Conservation (phyloP, 2,113 vertebrate genomes). For the Craseonycteris thonglongyai region DNA sequence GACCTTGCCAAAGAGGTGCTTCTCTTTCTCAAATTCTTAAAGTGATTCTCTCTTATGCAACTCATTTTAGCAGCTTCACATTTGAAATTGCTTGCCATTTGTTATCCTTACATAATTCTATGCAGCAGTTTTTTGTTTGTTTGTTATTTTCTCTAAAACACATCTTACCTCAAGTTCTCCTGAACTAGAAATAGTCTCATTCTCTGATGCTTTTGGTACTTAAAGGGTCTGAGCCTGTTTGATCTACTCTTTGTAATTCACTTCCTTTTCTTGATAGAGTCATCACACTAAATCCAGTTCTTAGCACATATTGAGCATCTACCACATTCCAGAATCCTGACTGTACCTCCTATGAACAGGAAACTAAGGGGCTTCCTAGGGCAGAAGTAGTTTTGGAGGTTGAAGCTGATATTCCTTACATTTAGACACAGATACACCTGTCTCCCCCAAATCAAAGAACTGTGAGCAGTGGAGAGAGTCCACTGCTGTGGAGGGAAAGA, state of each 20-base stretch:
- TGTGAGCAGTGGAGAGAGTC: background rate
- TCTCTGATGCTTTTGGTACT: background rate
- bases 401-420: background rate
- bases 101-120: background rate
- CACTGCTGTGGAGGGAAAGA: background rate
- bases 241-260: background rate
- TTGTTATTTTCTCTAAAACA: no score
- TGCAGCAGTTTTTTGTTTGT: background rate
- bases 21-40: background rate
- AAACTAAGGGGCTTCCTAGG: background rate
- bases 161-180: background rate
- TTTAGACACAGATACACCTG: background rate
- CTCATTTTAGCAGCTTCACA: background rate
- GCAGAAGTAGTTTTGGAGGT: background rate
- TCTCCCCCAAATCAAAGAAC: background rate
- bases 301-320: background rate
- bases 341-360: background rate
- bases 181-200: background rate
- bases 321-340: background rate
- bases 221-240: background rate
- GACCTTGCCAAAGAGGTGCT: background rate
- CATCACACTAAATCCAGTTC: background rate
- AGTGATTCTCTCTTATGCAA: background rate
- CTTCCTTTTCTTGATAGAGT: background rate
- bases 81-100: background rate